Percentiles rank a stretch among this genome's conserved stretches.
phyloP scores from a whole-genome alignment of 2,797 vertebrate species.

The Lepilemur ruficaudatus region DNA sequence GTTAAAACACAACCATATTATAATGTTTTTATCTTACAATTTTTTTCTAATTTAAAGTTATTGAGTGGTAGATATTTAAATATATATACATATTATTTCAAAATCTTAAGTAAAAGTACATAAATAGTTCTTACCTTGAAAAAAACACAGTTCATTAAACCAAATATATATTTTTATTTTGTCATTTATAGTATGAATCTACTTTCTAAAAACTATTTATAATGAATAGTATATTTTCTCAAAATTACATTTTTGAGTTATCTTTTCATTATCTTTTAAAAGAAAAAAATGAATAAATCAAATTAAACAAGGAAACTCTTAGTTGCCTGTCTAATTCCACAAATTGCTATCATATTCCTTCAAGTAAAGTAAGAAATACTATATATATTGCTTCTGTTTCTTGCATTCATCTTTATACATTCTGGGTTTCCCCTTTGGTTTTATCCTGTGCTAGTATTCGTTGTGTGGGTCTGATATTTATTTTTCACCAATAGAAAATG shows the following conservation, averaged over 20 bases:
- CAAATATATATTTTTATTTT: not conserved
- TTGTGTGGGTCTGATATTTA: not conserved
- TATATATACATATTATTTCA: not conserved
- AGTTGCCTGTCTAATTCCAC: not conserved
- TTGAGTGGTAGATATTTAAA: not conserved
- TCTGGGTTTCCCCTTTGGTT: not conserved
- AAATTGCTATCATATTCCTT: not conserved
- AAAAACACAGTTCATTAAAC: not conserved
- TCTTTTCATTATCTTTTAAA: conserved; percentile 4
- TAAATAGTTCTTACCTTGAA: not conserved
- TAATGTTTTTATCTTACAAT: not conserved
- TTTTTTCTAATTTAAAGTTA: conserved; percentile 1
- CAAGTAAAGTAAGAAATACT: conserved; percentile 12
- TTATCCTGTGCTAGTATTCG: not conserved
- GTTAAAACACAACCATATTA: not conserved
- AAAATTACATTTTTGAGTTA: conserved; percentile 11
- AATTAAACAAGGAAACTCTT: not conserved
- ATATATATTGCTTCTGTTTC: not conserved
- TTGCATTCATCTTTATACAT: not conserved
- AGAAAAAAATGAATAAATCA: not conserved
- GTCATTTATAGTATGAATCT: not conserved
- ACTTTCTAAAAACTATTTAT: not conserved
- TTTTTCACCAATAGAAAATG: not conserved
- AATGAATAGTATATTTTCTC: not conserved
- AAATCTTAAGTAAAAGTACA: not conserved